These are phyloP conservation scores for Eupeodes corollae DNA, from an alignment of 1,140 invertebrate species.

Conservation along the genomic window DNA sequence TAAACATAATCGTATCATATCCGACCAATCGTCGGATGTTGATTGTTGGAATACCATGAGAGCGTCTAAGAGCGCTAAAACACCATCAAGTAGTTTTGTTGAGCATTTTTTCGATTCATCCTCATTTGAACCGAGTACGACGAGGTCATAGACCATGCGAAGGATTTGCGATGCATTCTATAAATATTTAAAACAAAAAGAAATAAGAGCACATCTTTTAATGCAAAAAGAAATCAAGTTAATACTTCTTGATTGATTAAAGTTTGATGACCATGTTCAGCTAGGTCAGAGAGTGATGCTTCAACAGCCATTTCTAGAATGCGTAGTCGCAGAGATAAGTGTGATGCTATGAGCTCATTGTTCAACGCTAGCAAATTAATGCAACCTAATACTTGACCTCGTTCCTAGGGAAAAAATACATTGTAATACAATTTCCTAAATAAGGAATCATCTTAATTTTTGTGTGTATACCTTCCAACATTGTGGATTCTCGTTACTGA, in stretches of 20 bases:
- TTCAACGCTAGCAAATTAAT: constrained; percentile 49
- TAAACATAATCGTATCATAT: constrained; percentile 43
- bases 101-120: constrained; percentile 43
- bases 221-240: background rate
- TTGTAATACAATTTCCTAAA: too few relatives aligned
- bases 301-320: constrained; percentile 51
- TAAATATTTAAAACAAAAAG: too few relatives aligned
- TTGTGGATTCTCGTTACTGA: constrained; percentile 44
- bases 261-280: constrained; percentile 38
- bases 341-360: constrained; percentile 46
- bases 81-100: constrained; percentile 44
- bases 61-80: constrained; percentile 41
- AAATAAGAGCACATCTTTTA: background rate
- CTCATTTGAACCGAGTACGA: constrained; percentile 43
- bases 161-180: constrained; percentile 47
- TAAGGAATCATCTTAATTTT: constrained; percentile 22
- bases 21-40: constrained; percentile 43
- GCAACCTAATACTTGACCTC: constrained; percentile 50
- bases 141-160: constrained; percentile 47
- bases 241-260: constrained; percentile 35
- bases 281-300: constrained; percentile 45
- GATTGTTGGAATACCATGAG: constrained; percentile 44
- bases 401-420: constrained; percentile 32
- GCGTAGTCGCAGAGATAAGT: constrained; percentile 45
- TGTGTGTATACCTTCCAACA: constrained; percentile 45